Evolutionary conservation across 1,140 invertebrate genomes (phyloP), one percentile per base, ranked within the genome.

Genomic region (Platyura marginata): DNA sequence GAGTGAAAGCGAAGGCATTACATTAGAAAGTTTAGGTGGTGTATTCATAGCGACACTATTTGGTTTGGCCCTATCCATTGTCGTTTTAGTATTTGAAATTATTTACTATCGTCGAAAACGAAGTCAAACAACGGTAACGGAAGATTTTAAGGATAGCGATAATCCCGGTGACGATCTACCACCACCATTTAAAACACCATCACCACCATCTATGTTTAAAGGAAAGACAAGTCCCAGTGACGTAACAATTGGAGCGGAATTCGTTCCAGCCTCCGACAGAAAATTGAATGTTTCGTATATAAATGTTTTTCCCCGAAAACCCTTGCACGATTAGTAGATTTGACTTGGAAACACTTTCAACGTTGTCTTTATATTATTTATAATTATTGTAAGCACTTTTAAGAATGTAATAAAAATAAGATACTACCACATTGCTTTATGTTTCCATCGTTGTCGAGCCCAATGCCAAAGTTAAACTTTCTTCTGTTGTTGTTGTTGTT

Each of bases 1-100:
- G 2, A 81, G 85, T 42, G 83, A 89, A 47, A 81, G 77, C 41
- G 85, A 90, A 58, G 85, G 86, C 25, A 90, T 91, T 20, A 87
- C 84, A 0, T 57, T 91, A 3, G 82, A 88, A 48, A 87, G 82
- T 65, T 73, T 91, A 48, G 85, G 86, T 47, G 87, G 85, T 5
- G 85, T 91, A 3, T 91, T 90, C 50, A 89, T 90, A 47, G 84
- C 84, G 2, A 90, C 85, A 0, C 61, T 89, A 0, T 83, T 85
- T 52, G 87, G 85, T 0, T 61, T 90, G 3, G 75, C 75, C 0
- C 51, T 90, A 23, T 84, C 84, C 1, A 83, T 90, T 78, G 53
- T 87, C 3, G 86, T 83, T 0, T 61, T 90, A 10, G 77, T 70
- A 1, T 75, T 76, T 45, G 84, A 90, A 57, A 76, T 90, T 1